Conservation (phyloP, 23 tunicate genomes). For the Styela plicata region DNA sequence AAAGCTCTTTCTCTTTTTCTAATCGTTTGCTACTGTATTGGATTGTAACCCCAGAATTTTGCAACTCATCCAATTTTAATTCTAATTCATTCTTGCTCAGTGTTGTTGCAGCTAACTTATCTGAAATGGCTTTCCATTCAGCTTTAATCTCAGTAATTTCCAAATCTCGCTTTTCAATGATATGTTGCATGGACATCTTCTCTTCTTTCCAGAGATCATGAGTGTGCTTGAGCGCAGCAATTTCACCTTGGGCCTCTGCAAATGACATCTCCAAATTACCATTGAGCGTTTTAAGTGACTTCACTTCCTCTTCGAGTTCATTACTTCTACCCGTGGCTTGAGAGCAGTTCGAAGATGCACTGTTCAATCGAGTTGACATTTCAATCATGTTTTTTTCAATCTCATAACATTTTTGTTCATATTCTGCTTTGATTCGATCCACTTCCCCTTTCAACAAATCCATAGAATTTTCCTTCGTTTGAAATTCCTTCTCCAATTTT, state of each 20-base stretch:
- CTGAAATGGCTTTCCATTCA: slow-evolving; percentile 77
- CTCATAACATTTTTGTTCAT: slow-evolving; percentile 86
- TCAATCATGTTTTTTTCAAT: slow-evolving; percentile 81
- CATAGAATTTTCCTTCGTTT: neutral
- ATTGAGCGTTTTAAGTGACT: neutral
- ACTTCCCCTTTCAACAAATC: slow-evolving; percentile 50
- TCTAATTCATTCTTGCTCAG: slow-evolving; percentile 47
- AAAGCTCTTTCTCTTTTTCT: slow-evolving; percentile 71
- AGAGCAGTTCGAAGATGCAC: slow-evolving; percentile 43
- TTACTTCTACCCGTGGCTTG: slow-evolving; percentile 39
- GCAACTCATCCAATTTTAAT: slow-evolving; percentile 70
- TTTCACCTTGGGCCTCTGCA: slow-evolving; percentile 44
- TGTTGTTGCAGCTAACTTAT: slow-evolving; percentile 41
- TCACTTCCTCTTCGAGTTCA: slow-evolving; percentile 44
- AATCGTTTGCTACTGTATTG: slow-evolving; percentile 60
- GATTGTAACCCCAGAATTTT: slow-evolving; percentile 54
- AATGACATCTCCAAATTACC: slow-evolving; percentile 22
- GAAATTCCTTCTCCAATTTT: slow-evolving; percentile 31
- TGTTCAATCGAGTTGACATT: slow-evolving; percentile 56
- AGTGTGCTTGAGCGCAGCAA: slow-evolving; percentile 30
- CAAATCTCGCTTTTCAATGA: slow-evolving; percentile 56
- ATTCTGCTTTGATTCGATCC: slow-evolving; percentile 54
- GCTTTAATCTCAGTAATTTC: slow-evolving; percentile 75
- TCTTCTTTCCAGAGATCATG: slow-evolving; percentile 67
- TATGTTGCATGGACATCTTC: slow-evolving; percentile 59